phyloP scores from a whole-genome alignment of 2,797 vertebrate species.

The Channallabes apus region DNA sequence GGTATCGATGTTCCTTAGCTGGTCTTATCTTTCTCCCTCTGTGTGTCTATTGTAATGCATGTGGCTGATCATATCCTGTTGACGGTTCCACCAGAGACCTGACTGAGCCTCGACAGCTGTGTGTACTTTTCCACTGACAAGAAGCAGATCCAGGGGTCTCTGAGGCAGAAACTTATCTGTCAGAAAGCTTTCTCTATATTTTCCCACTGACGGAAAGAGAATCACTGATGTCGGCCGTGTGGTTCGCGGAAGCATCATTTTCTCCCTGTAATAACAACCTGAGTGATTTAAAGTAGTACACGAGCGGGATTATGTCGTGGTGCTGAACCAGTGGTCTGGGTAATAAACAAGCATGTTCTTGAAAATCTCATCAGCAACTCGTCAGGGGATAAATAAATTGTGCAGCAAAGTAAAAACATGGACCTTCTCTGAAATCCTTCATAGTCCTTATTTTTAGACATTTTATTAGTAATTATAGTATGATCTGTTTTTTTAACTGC shows the following conservation, averaged over 20 bases:
- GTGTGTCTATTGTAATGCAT: conserved; percentile 27
- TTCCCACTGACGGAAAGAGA: conserved; percentile 7
- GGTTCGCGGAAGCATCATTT: neutral
- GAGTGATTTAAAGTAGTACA: neutral
- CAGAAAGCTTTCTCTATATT: neutral
- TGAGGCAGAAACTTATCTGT: neutral
- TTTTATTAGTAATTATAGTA: neutral
- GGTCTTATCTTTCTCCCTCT: conserved; percentile 23
- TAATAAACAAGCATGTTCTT: neutral
- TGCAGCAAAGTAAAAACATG: neutral
- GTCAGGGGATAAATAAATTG: neutral
- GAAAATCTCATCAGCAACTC: too few relatives aligned
- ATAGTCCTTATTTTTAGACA: neutral
- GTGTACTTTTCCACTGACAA: conserved; percentile 16
- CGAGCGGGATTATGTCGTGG: too few relatives aligned
- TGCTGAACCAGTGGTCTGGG: neutral
- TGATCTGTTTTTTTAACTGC: neutral
- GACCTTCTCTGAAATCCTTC: neutral
- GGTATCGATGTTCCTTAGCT: neutral
- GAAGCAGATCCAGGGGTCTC: neutral
- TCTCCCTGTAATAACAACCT: neutral
- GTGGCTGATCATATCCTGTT: conserved; percentile 30
- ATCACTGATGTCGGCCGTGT: neutral
- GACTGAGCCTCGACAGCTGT: conserved; percentile 10
- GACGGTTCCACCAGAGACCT: conserved; percentile 37